Base-by-base conservation (phyloP, 2,113 vertebrate species). In the Aptenodytes patagonicus region DNA sequence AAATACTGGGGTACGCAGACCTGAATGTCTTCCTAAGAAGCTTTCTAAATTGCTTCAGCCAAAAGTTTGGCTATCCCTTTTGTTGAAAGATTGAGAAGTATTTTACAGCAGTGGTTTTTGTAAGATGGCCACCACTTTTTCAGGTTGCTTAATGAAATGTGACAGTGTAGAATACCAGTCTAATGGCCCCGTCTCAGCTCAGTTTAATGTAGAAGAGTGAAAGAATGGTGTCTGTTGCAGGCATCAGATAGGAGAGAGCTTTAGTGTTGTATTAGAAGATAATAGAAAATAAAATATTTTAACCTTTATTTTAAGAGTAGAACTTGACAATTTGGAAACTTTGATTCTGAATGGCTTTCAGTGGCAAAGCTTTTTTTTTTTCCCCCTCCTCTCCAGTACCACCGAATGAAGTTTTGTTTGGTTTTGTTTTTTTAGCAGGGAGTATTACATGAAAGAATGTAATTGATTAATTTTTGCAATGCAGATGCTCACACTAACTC, bases 301-400 rank as follows among this genome's bases (percentile, higher is more conserved):
- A 68, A 42, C 13, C 7, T 6, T 4, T 44, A 38, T 52, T 60
- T 14, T 28, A 15, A 34, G 22, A 34, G 54, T 6, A 55, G 32
- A 64, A 54, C 4, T 26, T 64, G 25, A 1, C 34, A 26, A 0
- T 66, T 44, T 20, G 26, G 57, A 87, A 72, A 34, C 36, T 64
- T 51, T 19, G 42, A 31, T 85, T 90, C 14, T 82, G 38, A 17
- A 1, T 65, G 38, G n/a, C 11, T 81, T 80, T 49, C 26, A 61
- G 18, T 58, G 46, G 42, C 46, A 65, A 83, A 87, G 54, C 8
- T 17, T 26, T 42, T 44, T 49, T 36, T 17, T 11, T 22, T 11
- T 11, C 13, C 14, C 13, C 10, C 17, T 26, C 2, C 7, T 1
- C 7, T 4, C 31, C 29, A 40, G 7, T 31, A 8, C 55, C 40